Evolutionary conservation across 2,113 vertebrate species (phyloP), one percentile per base, ranked within the genome.

Genomic region (Procavia capensis): DNA sequence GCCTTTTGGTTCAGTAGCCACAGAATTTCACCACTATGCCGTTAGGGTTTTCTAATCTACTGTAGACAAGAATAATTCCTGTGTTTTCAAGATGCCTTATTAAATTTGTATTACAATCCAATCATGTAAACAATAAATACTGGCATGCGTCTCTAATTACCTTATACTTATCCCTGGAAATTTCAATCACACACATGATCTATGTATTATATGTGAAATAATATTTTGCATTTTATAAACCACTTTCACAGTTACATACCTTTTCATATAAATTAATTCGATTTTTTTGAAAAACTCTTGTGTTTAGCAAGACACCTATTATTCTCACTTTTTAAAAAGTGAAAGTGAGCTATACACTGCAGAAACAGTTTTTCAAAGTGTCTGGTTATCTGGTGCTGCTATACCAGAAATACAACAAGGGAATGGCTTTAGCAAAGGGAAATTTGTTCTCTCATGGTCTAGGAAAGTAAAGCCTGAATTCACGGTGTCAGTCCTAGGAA

Each of bases 281-380:
- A 45, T 87, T 80, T 85, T 88, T 43, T 11, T 20, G 22, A 29
- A 68, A 94, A 66, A 80, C 5, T 4, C 50, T 91, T 76, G 0
- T 34, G 8, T 85, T 50, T 91, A 20, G 9, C 57, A 82, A 93
- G 64, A 81, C 1, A 41, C 29, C 2, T 29, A 6, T 17, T 39
- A 39, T 84, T 14, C 11, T 10, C 14, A 83, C 80, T 74, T 64
- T 80, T 2, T 43, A 70, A 39, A 80, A 88, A 76, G 31, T 64
- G 20, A 85, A 85, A 78, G 39, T 81, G 39, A 59, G 10, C 74
- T 93, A 96, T 43, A 85, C 85, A 83, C 19, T 85, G n/a, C 34
- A 63, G 16, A 76, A 81, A 61, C 90, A 91, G 83, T 25, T 83
- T 78, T 63, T 70, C 88, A 76, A 82, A 31, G 61, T 79, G 14